phyloP scores from a whole-genome alignment of 2,113 vertebrate genomes.

The Tylochromis polylepis region DNA sequence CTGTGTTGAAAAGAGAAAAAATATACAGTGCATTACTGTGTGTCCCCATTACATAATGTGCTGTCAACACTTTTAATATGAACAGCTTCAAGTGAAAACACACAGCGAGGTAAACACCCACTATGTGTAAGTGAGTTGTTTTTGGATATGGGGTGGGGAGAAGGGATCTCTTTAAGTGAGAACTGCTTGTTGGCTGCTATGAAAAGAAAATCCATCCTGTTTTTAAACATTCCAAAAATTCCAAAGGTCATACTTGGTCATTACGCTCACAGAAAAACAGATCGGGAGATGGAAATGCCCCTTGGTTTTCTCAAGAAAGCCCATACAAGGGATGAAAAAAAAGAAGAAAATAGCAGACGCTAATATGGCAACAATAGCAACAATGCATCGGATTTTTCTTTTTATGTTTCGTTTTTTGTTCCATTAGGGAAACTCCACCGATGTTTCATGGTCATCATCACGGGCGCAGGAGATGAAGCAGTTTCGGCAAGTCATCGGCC shows the following conservation, averaged over 20 bases:
- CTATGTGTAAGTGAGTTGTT: not conserved
- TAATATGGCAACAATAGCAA: not conserved
- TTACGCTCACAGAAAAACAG: slow-evolving; percentile 10
- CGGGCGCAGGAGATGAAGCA: not conserved
- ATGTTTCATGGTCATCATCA: not conserved
- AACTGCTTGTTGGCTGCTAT: not conserved
- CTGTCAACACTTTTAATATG: not conserved
- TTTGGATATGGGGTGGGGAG: not conserved
- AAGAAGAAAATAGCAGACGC: not conserved
- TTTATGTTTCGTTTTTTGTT: not conserved
- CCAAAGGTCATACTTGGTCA: slow-evolving; percentile 32
- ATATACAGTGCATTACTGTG: not conserved
- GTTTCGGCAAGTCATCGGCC: not conserved
- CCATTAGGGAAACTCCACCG: not conserved
- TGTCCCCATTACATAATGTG: not conserved
- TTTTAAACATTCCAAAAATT: slow-evolving; percentile 40
- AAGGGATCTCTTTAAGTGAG: not conserved
- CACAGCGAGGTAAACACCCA: not conserved
- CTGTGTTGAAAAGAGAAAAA: not conserved
- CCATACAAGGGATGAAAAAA: not conserved
- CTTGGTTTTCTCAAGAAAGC: not conserved
- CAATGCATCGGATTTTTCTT: not conserved
- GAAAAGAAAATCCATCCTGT: slow-evolving; percentile 51
- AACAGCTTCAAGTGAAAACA: not conserved
- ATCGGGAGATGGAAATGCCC: slow-evolving; percentile 18